Conservation (phyloP, 2,113 vertebrate genomes). For the Sinocyclocheilus anophthalmus region DNA sequence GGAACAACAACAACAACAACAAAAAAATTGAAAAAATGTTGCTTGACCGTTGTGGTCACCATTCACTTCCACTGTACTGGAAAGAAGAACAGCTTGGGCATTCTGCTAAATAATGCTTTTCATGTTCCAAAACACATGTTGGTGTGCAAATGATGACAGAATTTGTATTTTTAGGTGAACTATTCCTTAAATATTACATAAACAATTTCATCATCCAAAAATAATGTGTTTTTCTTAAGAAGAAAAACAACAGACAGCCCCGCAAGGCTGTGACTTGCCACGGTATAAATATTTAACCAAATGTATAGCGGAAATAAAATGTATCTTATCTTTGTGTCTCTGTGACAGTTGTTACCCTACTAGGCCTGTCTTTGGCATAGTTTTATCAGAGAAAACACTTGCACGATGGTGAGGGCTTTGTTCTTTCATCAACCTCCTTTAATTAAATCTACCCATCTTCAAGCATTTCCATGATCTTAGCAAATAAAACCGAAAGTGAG, state of each 20-base stretch:
- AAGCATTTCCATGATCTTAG: constrained; percentile 70
- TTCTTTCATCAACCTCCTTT: constrained; percentile 79
- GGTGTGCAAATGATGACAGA: not conserved
- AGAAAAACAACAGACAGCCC: not conserved
- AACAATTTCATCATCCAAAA: not conserved
- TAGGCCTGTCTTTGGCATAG: constrained; percentile 56
- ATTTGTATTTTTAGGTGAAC: not conserved
- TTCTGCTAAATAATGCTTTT: not conserved
- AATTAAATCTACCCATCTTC: constrained; percentile 80
- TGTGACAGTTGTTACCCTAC: constrained; percentile 40
- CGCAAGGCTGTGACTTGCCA: not conserved
- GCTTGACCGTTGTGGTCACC: not conserved
- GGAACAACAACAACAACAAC: no score
- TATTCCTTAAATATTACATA: not conserved
- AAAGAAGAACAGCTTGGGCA: not conserved
- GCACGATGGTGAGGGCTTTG: constrained; percentile 68
- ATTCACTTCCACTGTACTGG: not conserved
- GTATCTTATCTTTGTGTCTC: constrained; percentile 33
- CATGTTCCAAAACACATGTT: no score
- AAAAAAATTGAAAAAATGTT: no score
- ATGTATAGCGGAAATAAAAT: constrained; percentile 6
- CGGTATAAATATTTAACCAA: not conserved
- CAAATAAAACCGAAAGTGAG: constrained; percentile 74
- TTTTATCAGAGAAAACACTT: constrained; percentile 74
- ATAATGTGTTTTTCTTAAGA: not conserved